A percentile compares a stretch with the other conserved stretches of the same genome.
These are phyloP conservation scores for Monomorium pharaonis DNA, from an alignment of 1,140 invertebrate genomes.

Conservation along the genomic window DNA sequence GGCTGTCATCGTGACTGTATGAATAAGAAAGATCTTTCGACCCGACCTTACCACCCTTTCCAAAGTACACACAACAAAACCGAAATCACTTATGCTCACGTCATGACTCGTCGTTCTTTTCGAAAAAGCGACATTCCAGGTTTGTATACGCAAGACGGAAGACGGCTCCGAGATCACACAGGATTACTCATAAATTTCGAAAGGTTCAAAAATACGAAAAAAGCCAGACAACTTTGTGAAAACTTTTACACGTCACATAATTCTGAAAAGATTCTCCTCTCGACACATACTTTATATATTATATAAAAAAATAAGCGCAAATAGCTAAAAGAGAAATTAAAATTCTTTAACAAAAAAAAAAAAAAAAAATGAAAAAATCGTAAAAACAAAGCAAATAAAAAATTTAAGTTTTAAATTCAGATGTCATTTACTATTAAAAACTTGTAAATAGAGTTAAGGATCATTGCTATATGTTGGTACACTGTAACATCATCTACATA, in stretches of 20 bases:
- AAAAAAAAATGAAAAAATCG: background rate
- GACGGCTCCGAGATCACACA: background rate
- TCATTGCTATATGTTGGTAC: background rate
- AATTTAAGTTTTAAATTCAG: background rate
- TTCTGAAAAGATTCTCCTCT: background rate
- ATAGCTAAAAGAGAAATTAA: background rate
- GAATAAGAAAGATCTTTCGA: slow-evolving; percentile 25
- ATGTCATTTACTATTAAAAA: background rate
- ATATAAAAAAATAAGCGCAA: background rate
- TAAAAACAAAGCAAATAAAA: background rate
- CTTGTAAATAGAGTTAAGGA: background rate
- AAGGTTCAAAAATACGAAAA: background rate
- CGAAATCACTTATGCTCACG: slow-evolving; percentile 6
- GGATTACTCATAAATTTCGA: slow-evolving; percentile 12
- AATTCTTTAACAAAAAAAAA: background rate
- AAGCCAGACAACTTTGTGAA: background rate
- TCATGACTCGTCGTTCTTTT: background rate
- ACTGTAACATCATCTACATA: background rate
- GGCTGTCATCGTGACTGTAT: slow-evolving; percentile 11
- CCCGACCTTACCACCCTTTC: background rate
- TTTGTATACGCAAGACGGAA: background rate
- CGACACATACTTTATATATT: background rate
- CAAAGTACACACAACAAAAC: slow-evolving; percentile 15
- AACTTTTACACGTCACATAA: background rate
- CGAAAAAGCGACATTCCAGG: background rate